Evolutionary conservation across 2,888 invertebrate genomes (phyloP).

Genomic region (Microplitis deprimator): DNA sequence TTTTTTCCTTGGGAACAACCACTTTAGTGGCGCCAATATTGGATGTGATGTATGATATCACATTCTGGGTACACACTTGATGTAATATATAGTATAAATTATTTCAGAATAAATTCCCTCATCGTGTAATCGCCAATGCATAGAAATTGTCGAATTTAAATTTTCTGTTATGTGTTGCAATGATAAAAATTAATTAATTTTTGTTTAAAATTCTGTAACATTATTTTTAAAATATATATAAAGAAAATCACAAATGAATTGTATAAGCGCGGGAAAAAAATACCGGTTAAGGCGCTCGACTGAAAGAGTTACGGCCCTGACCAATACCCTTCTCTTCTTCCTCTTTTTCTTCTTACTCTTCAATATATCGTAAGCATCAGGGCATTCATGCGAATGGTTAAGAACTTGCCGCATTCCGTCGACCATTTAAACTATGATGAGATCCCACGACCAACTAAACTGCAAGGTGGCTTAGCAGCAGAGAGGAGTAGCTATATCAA

Average conservation of each 20-base stretch:
- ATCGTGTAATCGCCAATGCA: too few relatives aligned
- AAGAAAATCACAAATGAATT: constrained; percentile 2
- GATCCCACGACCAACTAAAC: constrained; percentile 62
- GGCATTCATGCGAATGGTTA: constrained; percentile 56
- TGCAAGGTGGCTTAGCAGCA: constrained; percentile 52
- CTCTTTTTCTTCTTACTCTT: constrained; percentile 18
- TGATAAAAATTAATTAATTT: too few relatives aligned
- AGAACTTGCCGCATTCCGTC: constrained; percentile 69
- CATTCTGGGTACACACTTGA: background rate
- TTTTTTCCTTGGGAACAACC: constrained; percentile 1
- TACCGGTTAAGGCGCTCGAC: constrained; percentile 16
- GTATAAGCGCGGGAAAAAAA: constrained; percentile 9
- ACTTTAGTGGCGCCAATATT: constrained; percentile 1
- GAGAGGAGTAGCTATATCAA: constrained; percentile 44
- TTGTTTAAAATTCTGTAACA: too few relatives aligned
- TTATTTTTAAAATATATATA: background rate
- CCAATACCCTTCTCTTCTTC: constrained; percentile 28
- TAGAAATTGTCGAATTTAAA: too few relatives aligned
- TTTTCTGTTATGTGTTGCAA: too few relatives aligned
- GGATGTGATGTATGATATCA: background rate
- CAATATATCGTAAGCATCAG: constrained; percentile 35
- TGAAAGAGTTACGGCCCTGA: constrained; percentile 39
- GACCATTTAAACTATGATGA: constrained; percentile 68
- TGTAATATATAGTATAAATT: background rate
- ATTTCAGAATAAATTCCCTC: too few relatives aligned